Conservation (phyloP, 2,888 invertebrate genomes). For the Drosophila subquinaria region DNA sequence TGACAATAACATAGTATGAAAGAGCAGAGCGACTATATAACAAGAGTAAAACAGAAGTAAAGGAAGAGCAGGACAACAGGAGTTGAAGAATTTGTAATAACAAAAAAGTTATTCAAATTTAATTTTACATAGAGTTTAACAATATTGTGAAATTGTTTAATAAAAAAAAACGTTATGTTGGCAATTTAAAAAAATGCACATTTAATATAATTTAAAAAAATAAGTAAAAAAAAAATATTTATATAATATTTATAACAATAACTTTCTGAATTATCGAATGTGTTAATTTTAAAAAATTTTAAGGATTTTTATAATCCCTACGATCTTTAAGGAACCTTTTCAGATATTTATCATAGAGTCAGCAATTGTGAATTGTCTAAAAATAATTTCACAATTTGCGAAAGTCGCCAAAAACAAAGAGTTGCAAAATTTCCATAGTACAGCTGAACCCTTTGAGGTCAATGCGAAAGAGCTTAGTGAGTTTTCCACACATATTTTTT, state of each 20-base stretch:
- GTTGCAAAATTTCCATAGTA: conserved; percentile 22
- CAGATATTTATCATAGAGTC: background rate
- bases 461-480: conserved; percentile 48
- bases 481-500: conserved; percentile 38
- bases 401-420: conserved; percentile 15
- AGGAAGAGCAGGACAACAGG: background rate
- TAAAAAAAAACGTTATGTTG: too few species aligned
- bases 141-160: too few species aligned
- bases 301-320: background rate
- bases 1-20: background rate
- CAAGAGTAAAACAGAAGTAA: background rate
- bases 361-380: background rate
- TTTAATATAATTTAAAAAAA: too few species aligned
- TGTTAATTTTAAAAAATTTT: background rate
- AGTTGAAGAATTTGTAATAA: too few species aligned
- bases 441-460: conserved; percentile 54
- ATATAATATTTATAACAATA: background rate
- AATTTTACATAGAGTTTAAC: too few species aligned
- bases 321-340: background rate
- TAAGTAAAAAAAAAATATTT: background rate
- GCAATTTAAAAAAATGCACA: too few species aligned
- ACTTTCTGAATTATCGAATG: background rate
- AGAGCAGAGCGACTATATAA: too few species aligned
- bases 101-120: too few species aligned
- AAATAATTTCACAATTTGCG: conserved; percentile 33